A percentile compares a stretch with the other conserved stretches of the same genome.
phyloP scores from a whole-genome alignment of 1,140 invertebrate genomes.

The Drosophila parabipectinata region DNA sequence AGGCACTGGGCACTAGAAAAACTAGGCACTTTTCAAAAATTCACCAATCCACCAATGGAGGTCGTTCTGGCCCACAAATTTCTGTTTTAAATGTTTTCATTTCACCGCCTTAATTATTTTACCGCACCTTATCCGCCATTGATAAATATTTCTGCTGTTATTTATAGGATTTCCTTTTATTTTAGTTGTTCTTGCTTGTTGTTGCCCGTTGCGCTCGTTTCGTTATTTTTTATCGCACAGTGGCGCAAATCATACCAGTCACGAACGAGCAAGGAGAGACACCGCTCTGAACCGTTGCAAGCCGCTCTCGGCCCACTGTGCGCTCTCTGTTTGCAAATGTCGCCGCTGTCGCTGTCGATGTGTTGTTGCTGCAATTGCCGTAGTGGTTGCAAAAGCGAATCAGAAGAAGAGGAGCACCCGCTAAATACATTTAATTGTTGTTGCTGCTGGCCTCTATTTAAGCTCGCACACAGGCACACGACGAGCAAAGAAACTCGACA shows the following conservation, averaged over 20 bases:
- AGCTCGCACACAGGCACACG: constrained; percentile 38
- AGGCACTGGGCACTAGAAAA: too few relatives aligned
- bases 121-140: constrained; percentile 50
- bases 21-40: neutral
- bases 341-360: constrained; percentile 27
- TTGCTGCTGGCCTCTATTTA: constrained; percentile 57
- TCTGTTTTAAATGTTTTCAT: constrained; percentile 31
- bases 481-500: constrained; percentile 13
- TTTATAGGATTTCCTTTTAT: constrained; percentile 69
- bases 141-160: constrained; percentile 71
- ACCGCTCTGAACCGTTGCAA: constrained; percentile 3
- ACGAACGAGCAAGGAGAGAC: neutral
- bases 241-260: constrained; percentile 9
- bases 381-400: constrained; percentile 46
- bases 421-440: constrained; percentile 71
- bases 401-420: constrained; percentile 50
- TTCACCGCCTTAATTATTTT: constrained; percentile 55
- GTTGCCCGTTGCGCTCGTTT: constrained; percentile 52
- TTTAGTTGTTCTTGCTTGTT: constrained; percentile 40
- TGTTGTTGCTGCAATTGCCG: constrained; percentile 8
- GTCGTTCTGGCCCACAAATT: neutral
- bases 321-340: constrained; percentile 67
- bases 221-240: constrained; percentile 64
- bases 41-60: neutral
- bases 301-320: constrained; percentile 42